Evolutionary conservation across 1,140 invertebrate species (phyloP), one percentile per base, ranked within the genome.

Genomic region (Dolichoris vasculosae): DNA sequence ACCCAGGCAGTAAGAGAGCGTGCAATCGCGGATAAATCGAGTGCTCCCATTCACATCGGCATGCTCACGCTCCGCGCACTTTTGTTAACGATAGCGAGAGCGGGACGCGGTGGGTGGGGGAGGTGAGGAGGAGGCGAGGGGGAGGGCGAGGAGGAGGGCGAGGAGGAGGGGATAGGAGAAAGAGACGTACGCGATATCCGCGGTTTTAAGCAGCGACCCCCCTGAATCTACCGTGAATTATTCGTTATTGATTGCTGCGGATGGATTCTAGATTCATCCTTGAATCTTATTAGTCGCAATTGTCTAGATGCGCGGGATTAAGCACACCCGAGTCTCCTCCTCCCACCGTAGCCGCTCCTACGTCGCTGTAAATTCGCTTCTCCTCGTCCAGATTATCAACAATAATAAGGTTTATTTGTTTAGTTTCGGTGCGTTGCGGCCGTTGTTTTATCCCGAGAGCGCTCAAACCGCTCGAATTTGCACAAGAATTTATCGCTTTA

Each of bases 11-110:
- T 51, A 35, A 63, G 69, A 73, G 46, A 43, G 63, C 80, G 43
- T 73, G 59, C 82, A 51, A 81, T 82, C 79, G 59, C 78, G 79
- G 79, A 86, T 86, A 86, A 86, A 86, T 86, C 84, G 84, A 86
- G 79, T 80, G 84, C 79, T 82, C 71, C 84, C 69, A 82, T 86
- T 82, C 69, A 69, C 63, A 86, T 86, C 55, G 84, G 75, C 63
- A 30, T 51, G 75, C 46, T 71, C 71, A 40, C 84, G 64, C 55
- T 63, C 78, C 48, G 55, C 69, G 59, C 32, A 86, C 80, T 82
- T 86, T 86, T 82, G 80, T 86, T 77, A 69, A 32, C 35, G 0
- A 38, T 38, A 43, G 38, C 7, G 38, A 73, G 13, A 17, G 15
- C 7, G 63, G 4, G 63, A 32, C n/a, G 30, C n/a, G 4, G 63